Percentiles rank a stretch among this genome's conserved stretches.
Evolutionary conservation across 2,888 invertebrate genomes (phyloP).

Genomic region (Rhogogaster chlorosoma): DNA sequence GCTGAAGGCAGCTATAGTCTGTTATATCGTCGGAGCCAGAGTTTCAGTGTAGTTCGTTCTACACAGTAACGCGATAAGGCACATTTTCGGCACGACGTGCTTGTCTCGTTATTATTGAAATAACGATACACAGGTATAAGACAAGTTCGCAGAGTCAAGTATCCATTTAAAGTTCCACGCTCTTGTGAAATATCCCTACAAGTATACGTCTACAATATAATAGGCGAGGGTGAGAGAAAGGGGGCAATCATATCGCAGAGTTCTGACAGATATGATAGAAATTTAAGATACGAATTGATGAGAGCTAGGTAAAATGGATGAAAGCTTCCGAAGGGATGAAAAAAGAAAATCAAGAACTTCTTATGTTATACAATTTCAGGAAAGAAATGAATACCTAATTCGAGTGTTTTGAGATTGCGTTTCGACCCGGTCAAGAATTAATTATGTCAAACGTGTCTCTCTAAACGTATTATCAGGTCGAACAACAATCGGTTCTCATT

Average conservation of each 20-base stretch:
- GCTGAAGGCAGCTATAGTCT: background rate
- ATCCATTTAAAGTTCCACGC: constrained; percentile 30
- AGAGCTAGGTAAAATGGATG: too few species aligned
- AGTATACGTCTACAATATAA: background rate
- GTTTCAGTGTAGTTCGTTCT: background rate
- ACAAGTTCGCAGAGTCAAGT: background rate
- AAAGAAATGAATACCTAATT: background rate
- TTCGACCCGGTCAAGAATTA: background rate
- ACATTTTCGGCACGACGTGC: constrained; percentile 39
- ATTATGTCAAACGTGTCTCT: constrained; percentile 9
- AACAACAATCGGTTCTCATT: background rate
- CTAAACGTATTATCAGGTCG: background rate
- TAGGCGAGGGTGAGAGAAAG: background rate
- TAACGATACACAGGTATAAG: constrained; percentile 25
- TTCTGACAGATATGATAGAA: too few species aligned
- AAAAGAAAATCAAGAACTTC: background rate
- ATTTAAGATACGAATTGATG: too few species aligned
- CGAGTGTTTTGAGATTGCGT: background rate
- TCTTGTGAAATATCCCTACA: background rate
- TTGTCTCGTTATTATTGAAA: constrained; percentile 47
- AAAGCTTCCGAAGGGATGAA: too few species aligned
- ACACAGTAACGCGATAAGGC: constrained; percentile 36
- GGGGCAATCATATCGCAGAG: too few species aligned
- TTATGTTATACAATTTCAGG: background rate
- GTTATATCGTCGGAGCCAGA: background rate